phyloP scores from a whole-genome alignment of 2,888 invertebrate genomes.

The Lithodes maja region DNA sequence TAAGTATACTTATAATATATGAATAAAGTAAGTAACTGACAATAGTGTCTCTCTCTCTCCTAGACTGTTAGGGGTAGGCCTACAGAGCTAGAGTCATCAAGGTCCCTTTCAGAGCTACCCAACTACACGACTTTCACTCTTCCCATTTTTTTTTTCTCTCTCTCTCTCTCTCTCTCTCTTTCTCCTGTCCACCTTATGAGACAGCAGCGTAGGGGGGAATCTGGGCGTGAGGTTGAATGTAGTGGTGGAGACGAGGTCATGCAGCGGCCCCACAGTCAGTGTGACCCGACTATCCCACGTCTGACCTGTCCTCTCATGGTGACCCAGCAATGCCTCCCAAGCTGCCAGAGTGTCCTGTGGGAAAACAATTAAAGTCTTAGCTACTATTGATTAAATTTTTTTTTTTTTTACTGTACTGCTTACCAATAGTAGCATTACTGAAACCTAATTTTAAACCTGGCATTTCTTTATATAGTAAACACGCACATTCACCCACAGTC shows the following conservation, averaged over 20 bases:
- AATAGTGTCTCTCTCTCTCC: background rate
- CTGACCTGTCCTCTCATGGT: conserved; percentile 77
- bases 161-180: conserved; percentile 80
- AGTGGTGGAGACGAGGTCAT: conserved; percentile 31
- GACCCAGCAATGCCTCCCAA: conserved; percentile 77
- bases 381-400: no score
- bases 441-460: no score
- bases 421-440: no score
- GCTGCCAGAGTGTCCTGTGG: conserved; percentile 69
- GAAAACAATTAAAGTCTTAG: background rate
- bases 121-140: no score
- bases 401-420: no score
- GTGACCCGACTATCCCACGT: conserved; percentile 51
- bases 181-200: conserved; percentile 80
- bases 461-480: no score
- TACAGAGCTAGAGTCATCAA: no score
- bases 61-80: background rate
- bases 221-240: conserved; percentile 83
- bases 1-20: no score
- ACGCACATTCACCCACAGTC: no score
- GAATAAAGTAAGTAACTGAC: no score
- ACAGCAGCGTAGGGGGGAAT: conserved; percentile 87
- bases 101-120: no score
- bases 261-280: conserved; percentile 62
- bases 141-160: conserved; percentile 74